These are phyloP conservation scores for Python bivittatus DNA, from an alignment of 2,113 vertebrate species.

Conservation along the genomic window DNA sequence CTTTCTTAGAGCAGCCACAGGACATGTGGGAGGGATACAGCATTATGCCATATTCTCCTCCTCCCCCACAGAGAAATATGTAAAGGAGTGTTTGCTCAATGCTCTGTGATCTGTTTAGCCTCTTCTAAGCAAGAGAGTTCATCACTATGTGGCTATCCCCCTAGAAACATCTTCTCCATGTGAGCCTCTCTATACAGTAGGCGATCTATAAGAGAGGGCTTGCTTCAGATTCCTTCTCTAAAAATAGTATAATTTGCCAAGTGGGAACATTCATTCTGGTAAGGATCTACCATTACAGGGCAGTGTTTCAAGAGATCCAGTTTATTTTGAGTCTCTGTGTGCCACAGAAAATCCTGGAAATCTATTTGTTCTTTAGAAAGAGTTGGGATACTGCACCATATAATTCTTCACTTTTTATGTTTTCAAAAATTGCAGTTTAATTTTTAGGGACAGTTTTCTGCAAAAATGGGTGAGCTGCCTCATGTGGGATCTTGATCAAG, in stretches of 20 bases:
- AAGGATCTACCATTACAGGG: neutral
- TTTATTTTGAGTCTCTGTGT: neutral
- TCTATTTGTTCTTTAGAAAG: neutral
- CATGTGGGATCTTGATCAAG: neutral
- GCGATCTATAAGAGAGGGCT: neutral
- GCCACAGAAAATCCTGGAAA: neutral
- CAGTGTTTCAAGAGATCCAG: neutral
- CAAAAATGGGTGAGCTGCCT: neutral
- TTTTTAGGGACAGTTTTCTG: neutral
- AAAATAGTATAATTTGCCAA: neutral
- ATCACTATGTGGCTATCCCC: neutral
- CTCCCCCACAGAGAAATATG: neutral
- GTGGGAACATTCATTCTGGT: neutral
- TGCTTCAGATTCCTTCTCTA: neutral
- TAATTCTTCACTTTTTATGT: neutral
- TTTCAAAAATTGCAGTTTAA: neutral
- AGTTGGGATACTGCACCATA: neutral
- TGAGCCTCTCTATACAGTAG: neutral
- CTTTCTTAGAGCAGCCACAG: conserved; percentile 7
- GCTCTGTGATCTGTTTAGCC: neutral
- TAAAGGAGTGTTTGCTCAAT: neutral
- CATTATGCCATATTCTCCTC: neutral
- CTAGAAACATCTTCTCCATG: neutral
- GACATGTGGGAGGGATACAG: neutral
- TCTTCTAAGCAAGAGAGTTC: neutral